Conservation (phyloP, 2,113 vertebrate genomes). For the Nothoprocta perdicaria region DNA sequence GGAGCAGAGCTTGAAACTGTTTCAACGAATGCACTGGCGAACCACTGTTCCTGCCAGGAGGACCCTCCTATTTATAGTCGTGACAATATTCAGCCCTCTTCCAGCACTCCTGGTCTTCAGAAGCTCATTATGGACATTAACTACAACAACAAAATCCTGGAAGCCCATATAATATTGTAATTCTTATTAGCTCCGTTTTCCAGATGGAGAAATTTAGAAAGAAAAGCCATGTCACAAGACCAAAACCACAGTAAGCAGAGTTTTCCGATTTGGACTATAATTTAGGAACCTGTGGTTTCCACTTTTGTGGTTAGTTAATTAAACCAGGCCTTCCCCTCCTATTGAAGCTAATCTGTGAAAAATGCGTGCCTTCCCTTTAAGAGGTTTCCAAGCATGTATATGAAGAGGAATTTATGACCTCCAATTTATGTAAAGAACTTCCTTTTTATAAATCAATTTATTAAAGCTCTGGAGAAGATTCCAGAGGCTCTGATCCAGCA, state of each 20-base stretch:
- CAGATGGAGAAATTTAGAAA: neutral
- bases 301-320: constrained; percentile 43
- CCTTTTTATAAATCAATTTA: constrained; percentile 58
- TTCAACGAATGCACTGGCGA: neutral
- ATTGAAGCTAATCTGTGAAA: constrained; percentile 40
- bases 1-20: neutral
- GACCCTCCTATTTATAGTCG: neutral
- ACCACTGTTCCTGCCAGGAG: neutral
- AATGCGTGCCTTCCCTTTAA: constrained; percentile 47
- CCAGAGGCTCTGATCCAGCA: constrained; percentile 65
- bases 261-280: neutral
- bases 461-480: constrained; percentile 53
- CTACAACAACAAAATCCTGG: neutral
- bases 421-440: constrained; percentile 60
- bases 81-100: neutral
- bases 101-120: neutral
- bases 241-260: neutral
- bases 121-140: neutral
- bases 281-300: neutral
- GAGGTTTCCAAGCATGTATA: constrained; percentile 25
- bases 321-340: constrained; percentile 36
- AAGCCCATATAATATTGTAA: neutral
- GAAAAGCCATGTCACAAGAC: neutral
- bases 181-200: neutral
- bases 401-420: constrained; percentile 45